Conservation (phyloP, 2,797 vertebrate genomes). For the Melanogrammus aeglefinus region DNA sequence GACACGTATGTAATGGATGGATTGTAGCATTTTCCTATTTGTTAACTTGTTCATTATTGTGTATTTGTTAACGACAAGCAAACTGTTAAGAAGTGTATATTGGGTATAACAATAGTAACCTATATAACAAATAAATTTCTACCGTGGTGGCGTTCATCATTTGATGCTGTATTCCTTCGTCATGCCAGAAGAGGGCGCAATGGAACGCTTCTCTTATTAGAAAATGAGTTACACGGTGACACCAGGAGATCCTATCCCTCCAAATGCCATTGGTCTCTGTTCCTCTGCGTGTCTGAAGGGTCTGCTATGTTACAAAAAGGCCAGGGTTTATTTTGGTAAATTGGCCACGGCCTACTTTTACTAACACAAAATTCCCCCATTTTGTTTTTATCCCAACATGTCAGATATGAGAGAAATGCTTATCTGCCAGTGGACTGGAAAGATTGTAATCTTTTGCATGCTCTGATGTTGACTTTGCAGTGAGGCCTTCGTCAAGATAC, state of each 20-base stretch:
- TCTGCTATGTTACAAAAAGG: background rate
- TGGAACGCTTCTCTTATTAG: background rate
- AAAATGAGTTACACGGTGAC: background rate
- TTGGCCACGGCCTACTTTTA: background rate
- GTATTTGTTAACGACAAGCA: constrained; percentile 24
- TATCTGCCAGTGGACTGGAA: constrained; percentile 50
- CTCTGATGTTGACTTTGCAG: constrained; percentile 13
- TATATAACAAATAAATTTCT: constrained; percentile 42
- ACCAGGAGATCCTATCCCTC: constrained; percentile 58
- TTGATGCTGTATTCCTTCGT: background rate
- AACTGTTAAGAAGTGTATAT: constrained; percentile 28
- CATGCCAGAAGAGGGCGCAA: constrained; percentile 41
- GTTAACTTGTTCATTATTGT: constrained; percentile 31
- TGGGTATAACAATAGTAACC: constrained; percentile 39
- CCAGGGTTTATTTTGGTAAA: background rate
- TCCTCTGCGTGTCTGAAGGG: background rate
- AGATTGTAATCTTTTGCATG: constrained; percentile 51
- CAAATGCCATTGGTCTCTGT: constrained; percentile 15
- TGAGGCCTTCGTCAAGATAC: background rate
- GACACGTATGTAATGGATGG: constrained; percentile 25
- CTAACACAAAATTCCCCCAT: constrained; percentile 9
- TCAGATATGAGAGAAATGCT: constrained; percentile 52
- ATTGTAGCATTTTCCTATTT: constrained; percentile 18
- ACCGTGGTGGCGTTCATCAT: constrained; percentile 7
- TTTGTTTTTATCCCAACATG: constrained; percentile 51